Percentiles rank a stretch among this genome's conserved stretches.
phyloP scores from a whole-genome alignment of 1,140 invertebrate genomes.

The Sinella curviseta region DNA sequence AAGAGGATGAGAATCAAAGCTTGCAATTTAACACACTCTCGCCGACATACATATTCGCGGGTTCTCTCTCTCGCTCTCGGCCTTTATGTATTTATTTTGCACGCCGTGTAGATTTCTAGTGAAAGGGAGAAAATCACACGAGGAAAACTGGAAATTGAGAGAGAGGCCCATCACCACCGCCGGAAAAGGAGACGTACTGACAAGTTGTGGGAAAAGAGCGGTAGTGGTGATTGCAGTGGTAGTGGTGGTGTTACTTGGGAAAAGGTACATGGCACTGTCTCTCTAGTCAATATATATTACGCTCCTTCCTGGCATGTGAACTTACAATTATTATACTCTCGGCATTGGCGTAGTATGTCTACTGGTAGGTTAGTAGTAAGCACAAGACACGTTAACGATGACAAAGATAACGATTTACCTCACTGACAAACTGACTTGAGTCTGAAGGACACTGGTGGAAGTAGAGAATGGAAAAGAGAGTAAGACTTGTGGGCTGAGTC shows the following conservation, averaged over 20 bases:
- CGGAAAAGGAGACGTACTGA: neutral
- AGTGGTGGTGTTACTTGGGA: neutral
- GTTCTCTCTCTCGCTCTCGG: no score
- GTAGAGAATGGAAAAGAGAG: no score
- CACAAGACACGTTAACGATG: neutral
- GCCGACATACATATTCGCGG: no score
- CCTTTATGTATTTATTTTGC: no score
- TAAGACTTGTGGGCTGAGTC: no score
- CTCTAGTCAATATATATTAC: neutral
- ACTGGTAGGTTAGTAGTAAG: neutral
- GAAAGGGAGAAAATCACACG: neutral
- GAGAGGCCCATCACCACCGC: neutral
- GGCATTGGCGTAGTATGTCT: no score
- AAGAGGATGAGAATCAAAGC: no score
- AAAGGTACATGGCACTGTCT: neutral
- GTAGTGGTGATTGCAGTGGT: no score
- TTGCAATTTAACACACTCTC: no score
- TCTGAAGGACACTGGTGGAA: no score
- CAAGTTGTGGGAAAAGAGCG: neutral
- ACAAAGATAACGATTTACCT: neutral
- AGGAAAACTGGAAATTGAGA: neutral
- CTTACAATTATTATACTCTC: no score
- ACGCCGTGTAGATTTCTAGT: neutral
- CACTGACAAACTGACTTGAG: neutral
- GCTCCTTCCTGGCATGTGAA: neutral